A percentile compares a stretch with the other conserved stretches of the same genome.
phyloP scores from a whole-genome alignment of 2,113 vertebrate genomes.

The Calyptommatus sinebrachiatus region DNA sequence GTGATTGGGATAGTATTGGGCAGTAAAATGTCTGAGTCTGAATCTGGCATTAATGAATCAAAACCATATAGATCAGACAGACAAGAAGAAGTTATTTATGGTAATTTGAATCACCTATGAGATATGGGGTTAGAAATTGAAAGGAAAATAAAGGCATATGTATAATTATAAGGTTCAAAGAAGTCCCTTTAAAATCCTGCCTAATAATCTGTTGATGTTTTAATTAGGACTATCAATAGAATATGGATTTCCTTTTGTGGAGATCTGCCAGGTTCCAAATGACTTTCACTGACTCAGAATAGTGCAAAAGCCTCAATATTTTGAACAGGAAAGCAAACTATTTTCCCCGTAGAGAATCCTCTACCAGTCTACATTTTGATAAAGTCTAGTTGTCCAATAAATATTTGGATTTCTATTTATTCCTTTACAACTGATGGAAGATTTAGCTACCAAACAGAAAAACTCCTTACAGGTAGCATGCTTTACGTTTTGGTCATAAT shows the following conservation, averaged over 20 bases:
- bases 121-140: conserved; percentile 4
- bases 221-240: conserved; percentile 8
- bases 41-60: neutral
- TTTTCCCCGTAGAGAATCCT: neutral
- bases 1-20: neutral
- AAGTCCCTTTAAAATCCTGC: conserved; percentile 16
- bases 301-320: neutral
- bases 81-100: neutral
- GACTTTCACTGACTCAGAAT: conserved; percentile 8
- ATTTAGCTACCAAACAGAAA: conserved; percentile 19
- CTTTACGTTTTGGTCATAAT: conserved; percentile 31
- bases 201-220: conserved; percentile 25
- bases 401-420: neutral
- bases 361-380: neutral
- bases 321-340: neutral
- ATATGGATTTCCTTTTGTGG: conserved; percentile 20
- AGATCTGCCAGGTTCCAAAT: conserved; percentile 1
- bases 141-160: neutral
- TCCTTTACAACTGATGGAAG: conserved; percentile 23
- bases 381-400: conserved; percentile 18
- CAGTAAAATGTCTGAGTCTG: neutral
- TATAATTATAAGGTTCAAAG: conserved; percentile 19
- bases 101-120: neutral
- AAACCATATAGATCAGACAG: neutral
- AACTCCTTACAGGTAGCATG: neutral